Base-by-base conservation (phyloP, 2,797 vertebrate species). In the Spinus pinus region DNA sequence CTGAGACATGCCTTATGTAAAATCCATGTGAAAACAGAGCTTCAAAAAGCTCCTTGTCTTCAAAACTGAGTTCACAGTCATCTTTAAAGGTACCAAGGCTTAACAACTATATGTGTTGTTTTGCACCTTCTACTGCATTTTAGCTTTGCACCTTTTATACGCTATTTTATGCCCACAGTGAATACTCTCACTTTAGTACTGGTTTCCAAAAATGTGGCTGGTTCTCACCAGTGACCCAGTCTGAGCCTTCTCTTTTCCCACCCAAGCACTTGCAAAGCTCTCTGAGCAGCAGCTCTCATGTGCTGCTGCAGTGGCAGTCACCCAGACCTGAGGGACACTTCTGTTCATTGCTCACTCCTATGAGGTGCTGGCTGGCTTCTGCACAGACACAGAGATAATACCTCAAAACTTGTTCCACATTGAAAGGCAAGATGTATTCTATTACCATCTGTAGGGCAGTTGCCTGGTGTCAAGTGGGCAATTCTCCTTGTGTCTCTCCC, bases 81-180 rank as follows among this genome's bases (percentile, higher is more conserved):
- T 24, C n/a, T 73, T 41, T 35, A 65, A 53, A 74, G 50, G 9
- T 33, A 72, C 10, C 18, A 72, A 51, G 7, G 7, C 19, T 50
- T 56, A 50, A 19, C 27, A 89, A 64, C 10, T 2, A 2, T 35
- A 28, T 42, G 12, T n/a, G 50, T 22, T 87, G 18, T 6, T 85
- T 60, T 72, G 11, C 51, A 77, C 23, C 18, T 71, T 74, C 19
- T 41, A 13, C 27, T 53, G 22, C 15, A 18, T 64, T 93, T 91
- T 69, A 10, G 21, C 31, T 85, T 67, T 67, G 44, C 0, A 0
- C 8, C 4, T 67, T 67, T 60, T 67, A 44, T 24, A n/a, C 0
- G 0, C 15, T 44, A 8, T 57, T 85, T 82, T 82, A 66, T 39
- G n/a, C 19, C 27, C 24, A n/a, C 7, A n/a, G 9, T 42, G 30